Conservation (phyloP, 2,888 invertebrate species). For the Cephus runcator region DNA sequence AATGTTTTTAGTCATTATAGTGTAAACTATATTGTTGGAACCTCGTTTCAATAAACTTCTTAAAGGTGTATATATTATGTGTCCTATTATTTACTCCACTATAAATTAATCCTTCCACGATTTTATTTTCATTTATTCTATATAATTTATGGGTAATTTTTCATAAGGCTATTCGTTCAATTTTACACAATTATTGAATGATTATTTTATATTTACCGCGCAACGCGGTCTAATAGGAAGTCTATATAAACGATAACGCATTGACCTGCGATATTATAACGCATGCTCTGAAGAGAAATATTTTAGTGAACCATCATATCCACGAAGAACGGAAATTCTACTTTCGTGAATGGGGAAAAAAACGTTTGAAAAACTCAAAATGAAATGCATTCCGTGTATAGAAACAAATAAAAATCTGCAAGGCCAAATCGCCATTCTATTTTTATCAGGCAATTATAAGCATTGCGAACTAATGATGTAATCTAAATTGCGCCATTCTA, state of each 20-base stretch:
- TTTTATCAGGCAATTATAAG: not conserved
- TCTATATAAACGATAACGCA: not conserved
- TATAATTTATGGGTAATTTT: not conserved
- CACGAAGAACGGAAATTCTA: not conserved
- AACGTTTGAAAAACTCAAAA: not conserved
- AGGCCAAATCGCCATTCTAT: not conserved
- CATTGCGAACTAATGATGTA: not conserved
- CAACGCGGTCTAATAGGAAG: not conserved
- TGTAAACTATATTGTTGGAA: not conserved
- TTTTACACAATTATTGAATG: not conserved
- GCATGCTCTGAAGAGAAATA: not conserved
- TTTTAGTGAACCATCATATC: not conserved
- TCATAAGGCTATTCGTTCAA: not conserved
- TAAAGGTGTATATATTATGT: not conserved
- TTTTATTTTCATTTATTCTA: not conserved
- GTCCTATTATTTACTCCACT: not conserved
- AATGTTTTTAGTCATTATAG: not conserved
- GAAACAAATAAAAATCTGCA: not conserved
- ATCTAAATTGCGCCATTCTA: not conserved
- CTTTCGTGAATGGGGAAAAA: not conserved
- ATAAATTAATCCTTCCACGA: not conserved
- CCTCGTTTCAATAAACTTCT: not conserved
- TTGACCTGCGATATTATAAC: not conserved
- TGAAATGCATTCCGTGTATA: not conserved
- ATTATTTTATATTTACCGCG: not conserved